These are phyloP conservation scores for Drosophila anceps DNA, from an alignment of 2,888 invertebrate species.

Conservation along the genomic window DNA sequence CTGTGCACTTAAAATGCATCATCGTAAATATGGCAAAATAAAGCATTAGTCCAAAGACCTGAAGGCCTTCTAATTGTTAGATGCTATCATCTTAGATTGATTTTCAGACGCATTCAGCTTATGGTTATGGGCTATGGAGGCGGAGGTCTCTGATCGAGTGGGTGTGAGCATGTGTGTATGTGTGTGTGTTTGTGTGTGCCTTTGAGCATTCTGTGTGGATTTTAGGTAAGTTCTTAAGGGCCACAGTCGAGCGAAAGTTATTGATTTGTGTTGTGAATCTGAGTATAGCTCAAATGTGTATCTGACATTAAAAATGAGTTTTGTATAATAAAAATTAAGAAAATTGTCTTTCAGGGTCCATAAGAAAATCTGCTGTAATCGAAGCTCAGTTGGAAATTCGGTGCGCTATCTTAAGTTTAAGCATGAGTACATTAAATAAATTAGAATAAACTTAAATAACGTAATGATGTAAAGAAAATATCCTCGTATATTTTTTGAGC, in stretches of 20 bases:
- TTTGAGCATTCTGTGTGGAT: background rate
- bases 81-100: conserved; percentile 52
- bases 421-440: background rate
- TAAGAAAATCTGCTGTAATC: background rate
- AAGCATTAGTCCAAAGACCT: conserved; percentile 49
- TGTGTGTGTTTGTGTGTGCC: background rate
- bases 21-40: conserved; percentile 74
- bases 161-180: conserved; percentile 1
- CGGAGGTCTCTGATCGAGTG: conserved; percentile 23
- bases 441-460: background rate
- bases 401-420: background rate
- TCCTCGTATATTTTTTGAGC: background rate
- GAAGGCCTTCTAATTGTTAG: conserved; percentile 54
- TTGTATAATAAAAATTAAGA: background rate
- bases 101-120: conserved; percentile 44
- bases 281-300: background rate
- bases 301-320: background rate
- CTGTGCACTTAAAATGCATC: conserved; percentile 69
- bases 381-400: background rate
- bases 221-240: conserved; percentile 10
- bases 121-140: conserved; percentile 39
- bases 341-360: too few relatives aligned
- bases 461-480: background rate
- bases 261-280: background rate
- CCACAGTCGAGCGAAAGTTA: conserved; percentile 31